Base-by-base conservation (phyloP, 2,797 vertebrate genomes). In the Xiphophorus birchmanni region DNA sequence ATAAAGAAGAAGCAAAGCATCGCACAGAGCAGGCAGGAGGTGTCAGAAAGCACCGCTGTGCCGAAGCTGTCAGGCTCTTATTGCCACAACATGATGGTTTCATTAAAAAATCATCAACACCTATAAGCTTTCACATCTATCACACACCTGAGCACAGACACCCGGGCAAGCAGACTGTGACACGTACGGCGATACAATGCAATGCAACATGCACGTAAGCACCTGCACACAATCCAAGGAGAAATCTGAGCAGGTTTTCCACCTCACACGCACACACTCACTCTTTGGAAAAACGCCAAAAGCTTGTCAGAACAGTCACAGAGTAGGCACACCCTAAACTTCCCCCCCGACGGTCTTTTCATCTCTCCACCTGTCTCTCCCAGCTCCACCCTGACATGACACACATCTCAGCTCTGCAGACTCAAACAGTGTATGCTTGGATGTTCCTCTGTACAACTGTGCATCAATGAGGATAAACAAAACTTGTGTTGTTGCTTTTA, bases 351-450 rank as follows among this genome's bases (percentile, higher is more conserved):
- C 85, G 79, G 74, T 89, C 92, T 91, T 93, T 94, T 93, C 84
- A 94, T 93, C 92, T 89, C 82, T 90, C 87, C 94, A 94, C 94
- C 93, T 94, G 94, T 93, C 91, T 90, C 91, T 90, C 80, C 44
- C 81, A 44, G 82, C 88, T 87, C 86, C 91, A 77, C 92, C 92
- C 91, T 74, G 52, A 75, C 65, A 35, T 86, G 90, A 91, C 92
- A 89, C 82, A 90, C 82, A 18, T 82, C 88, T 82, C 79, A 26
- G 85, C 73, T 75, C 81, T 87, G 35, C 73, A 86, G 72, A 82
- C 77, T 78, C 79, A 81, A 90, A 87, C 78, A 63, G 0, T 67
- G 67, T 58, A 75, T 75, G 87, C 72, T 81, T 74, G 74, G 69
- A 84, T 76, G 74, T 18, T n/a, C 7, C 35, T 82, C 89, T 82